These are phyloP conservation scores for Globodera rostochiensis DNA, from an alignment of 1,140 invertebrate genomes.

Conservation along the genomic window DNA sequence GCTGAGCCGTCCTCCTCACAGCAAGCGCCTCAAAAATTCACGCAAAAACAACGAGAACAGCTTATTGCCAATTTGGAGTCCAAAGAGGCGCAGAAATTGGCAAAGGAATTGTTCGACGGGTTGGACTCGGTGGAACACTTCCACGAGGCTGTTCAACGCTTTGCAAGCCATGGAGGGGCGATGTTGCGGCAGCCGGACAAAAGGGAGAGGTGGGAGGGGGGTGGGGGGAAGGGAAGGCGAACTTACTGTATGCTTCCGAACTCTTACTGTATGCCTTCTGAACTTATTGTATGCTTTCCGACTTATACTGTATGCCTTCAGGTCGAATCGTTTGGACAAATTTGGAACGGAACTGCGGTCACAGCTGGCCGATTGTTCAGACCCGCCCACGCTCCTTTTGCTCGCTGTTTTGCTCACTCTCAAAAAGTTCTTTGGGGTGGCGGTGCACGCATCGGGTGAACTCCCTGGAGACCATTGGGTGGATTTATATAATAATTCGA, in stretches of 20 bases:
- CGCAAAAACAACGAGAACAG: constrained; percentile 27
- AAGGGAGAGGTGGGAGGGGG: constrained; percentile 29
- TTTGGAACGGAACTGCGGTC: constrained; percentile 13
- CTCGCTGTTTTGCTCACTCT: constrained; percentile 23
- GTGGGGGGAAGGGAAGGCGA: too few species aligned
- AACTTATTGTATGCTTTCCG: too few species aligned
- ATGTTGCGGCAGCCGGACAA: constrained; percentile 46
- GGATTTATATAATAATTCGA: not conserved
- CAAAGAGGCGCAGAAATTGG: constrained; percentile 22
- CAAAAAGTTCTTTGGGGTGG: constrained; percentile 6
- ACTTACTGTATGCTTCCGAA: too few species aligned
- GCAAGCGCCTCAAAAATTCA: constrained; percentile 24
- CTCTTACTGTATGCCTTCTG: too few species aligned
- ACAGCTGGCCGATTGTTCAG: constrained; percentile 8
- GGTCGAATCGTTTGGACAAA: not conserved
- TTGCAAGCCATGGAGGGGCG: constrained; percentile 31
- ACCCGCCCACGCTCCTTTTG: constrained; percentile 20
- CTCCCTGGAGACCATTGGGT: not conserved
- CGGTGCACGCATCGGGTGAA: constrained; percentile 36
- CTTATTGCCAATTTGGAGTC: constrained; percentile 20
- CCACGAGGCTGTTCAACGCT: constrained; percentile 41
- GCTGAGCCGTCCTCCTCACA: constrained; percentile 26
- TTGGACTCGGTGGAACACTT: constrained; percentile 31
- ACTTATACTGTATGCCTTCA: constrained; percentile 7
- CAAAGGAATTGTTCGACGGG: constrained; percentile 39